These are phyloP conservation scores for Dasyornis broadbenti DNA, from an alignment of 2,113 vertebrate genomes.

Conservation along the genomic window DNA sequence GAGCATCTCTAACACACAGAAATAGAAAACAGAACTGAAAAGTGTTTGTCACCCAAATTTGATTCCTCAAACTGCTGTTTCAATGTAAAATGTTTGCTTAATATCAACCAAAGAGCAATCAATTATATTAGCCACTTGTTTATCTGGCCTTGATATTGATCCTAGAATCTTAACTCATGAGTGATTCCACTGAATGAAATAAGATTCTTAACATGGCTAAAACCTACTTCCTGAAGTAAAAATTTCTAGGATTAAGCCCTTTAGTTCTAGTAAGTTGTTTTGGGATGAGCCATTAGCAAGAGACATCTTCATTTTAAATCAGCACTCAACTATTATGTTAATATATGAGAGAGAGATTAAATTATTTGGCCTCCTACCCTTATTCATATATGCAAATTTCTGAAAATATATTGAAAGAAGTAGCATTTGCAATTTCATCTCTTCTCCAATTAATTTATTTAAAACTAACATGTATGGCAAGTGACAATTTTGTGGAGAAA, in stretches of 20 bases:
- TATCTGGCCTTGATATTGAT: not conserved
- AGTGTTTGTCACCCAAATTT: not conserved
- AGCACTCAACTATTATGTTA: not conserved
- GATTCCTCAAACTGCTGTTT: not conserved
- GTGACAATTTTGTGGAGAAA: constrained; percentile 5
- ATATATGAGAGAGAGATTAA: not conserved
- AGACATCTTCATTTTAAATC: not conserved
- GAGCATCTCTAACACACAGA: not conserved
- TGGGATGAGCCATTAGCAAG: not conserved
- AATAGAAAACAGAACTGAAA: not conserved
- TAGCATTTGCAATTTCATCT: constrained; percentile 24
- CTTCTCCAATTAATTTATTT: constrained; percentile 38
- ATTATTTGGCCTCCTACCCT: constrained; percentile 18
- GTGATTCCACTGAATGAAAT: not conserved
- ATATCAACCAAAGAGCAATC: not conserved
- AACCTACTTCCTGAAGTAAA: not conserved
- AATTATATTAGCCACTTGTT: not conserved
- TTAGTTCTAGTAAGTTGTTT: not conserved
- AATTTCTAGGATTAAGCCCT: not conserved
- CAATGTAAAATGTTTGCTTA: not conserved
- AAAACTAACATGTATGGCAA: not conserved
- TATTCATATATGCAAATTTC: constrained; percentile 21
- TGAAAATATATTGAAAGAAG: constrained; percentile 2
- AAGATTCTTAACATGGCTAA: not conserved
- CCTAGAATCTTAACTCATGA: not conserved